A percentile compares a stretch with the other conserved stretches of the same genome.
Evolutionary conservation across 2,113 vertebrate genomes (phyloP).

Genomic region (Burhinus bistriatus): DNA sequence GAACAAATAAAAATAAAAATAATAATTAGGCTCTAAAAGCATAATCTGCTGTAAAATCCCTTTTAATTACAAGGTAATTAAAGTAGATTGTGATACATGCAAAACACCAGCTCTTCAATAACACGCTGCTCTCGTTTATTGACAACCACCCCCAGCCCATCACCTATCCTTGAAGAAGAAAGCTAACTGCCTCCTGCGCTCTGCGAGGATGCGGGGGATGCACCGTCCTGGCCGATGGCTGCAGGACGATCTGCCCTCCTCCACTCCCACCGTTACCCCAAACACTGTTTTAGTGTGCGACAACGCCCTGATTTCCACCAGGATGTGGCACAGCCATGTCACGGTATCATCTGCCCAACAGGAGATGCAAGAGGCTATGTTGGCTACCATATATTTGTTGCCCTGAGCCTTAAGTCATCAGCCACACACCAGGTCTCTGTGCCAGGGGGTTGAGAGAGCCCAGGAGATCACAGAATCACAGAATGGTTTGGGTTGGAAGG

Average conservation of each 20-base stretch:
- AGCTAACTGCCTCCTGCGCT: neutral
- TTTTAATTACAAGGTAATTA: neutral
- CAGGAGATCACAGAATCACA: neutral
- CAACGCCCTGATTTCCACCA: neutral
- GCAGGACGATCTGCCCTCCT: neutral
- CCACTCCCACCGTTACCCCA: neutral
- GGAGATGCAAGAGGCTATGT: accelerated
- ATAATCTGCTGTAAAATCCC: neutral
- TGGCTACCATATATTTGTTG: neutral
- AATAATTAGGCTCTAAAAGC: neutral
- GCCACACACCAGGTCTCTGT: neutral
- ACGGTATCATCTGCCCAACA: neutral
- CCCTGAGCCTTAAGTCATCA: neutral
- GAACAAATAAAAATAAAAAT: neutral
- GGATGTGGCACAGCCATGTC: neutral
- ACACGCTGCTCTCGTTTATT: neutral
- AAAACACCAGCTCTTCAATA: neutral
- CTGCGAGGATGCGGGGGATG: neutral
- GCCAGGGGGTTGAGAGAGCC: neutral
- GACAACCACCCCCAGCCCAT: neutral
- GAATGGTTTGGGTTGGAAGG: neutral
- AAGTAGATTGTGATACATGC: neutral
- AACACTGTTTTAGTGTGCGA: accelerated
- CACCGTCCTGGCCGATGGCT: accelerated
- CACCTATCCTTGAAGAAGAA: neutral